A percentile compares a stretch with the other conserved stretches of the same genome.
Conservation (phyloP, 2,113 vertebrate species). For the Callopanchax toddi region DNA sequence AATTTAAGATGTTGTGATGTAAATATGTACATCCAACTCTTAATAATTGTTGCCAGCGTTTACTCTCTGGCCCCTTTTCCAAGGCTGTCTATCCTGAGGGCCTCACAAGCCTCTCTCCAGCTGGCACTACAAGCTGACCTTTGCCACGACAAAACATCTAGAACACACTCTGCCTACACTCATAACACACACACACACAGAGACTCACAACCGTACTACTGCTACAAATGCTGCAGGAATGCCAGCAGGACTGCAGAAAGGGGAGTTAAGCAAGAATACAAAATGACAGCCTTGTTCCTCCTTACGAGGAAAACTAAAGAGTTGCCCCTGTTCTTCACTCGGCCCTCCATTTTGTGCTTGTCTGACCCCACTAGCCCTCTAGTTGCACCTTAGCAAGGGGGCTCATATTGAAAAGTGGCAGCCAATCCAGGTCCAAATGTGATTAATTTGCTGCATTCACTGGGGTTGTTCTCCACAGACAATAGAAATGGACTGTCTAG, state of each 20-base stretch:
- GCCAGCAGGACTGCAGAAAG: conserved; percentile 73
- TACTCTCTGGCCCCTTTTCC: conserved; percentile 16
- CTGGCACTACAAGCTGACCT: conserved; percentile 87
- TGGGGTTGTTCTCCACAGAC: conserved; percentile 79
- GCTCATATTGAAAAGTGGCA: conserved; percentile 79
- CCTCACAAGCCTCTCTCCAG: conserved; percentile 83
- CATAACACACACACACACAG: conserved; percentile 40
- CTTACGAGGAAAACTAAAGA: conserved; percentile 78
- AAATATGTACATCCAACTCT: conserved; percentile 10
- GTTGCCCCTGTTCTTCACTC: conserved; percentile 77
- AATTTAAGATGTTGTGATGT: neutral
- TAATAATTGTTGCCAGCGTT: conserved; percentile 31
- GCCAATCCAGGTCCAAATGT: conserved; percentile 85
- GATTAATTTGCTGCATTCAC: conserved; percentile 94
- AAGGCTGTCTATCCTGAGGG: conserved; percentile 65
- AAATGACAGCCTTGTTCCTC: conserved; percentile 81
- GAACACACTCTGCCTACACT: conserved; percentile 54
- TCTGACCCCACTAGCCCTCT: conserved; percentile 79
- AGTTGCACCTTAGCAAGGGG: conserved; percentile 71
- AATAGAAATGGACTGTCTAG: conserved; percentile 87
- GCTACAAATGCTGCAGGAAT: conserved; percentile 74
- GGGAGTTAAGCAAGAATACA: conserved; percentile 69
- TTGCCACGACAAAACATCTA: conserved; percentile 79
- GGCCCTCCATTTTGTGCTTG: conserved; percentile 85
- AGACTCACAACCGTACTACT: conserved; percentile 40